A percentile compares a stretch with the other conserved stretches of the same genome.
Evolutionary conservation across 2,888 invertebrate species (phyloP).

Genomic region (Campoletis raptor): DNA sequence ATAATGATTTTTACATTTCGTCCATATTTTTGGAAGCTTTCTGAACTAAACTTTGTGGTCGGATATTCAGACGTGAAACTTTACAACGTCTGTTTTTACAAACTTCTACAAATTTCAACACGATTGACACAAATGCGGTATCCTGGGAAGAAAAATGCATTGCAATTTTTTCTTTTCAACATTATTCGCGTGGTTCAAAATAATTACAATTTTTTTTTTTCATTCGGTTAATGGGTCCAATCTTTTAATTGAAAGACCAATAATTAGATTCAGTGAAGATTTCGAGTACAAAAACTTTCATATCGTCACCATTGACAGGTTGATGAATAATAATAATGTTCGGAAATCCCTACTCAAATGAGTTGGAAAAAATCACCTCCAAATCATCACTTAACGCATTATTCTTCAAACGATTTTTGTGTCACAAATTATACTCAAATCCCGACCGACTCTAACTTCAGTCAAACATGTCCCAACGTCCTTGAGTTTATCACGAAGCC

Average conservation of each 20-base stretch:
- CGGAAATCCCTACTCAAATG: neutral
- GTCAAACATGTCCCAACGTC: neutral
- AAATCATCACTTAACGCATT: neutral
- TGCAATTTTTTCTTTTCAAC: neutral
- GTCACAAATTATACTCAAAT: neutral
- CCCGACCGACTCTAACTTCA: neutral
- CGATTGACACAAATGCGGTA: neutral
- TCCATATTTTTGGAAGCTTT: neutral
- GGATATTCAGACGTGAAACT: neutral
- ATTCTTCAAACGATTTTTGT: no score
- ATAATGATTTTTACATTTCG: neutral
- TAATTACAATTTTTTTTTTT: neutral
- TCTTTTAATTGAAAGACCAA: neutral
- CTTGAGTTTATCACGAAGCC: neutral
- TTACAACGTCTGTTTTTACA: neutral
- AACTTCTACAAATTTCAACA: neutral
- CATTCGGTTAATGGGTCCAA: neutral
- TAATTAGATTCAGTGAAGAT: neutral
- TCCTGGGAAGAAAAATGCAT: neutral
- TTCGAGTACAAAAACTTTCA: neutral
- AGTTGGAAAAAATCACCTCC: neutral
- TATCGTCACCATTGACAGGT: neutral
- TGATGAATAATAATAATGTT: neutral
- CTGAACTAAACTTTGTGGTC: neutral
- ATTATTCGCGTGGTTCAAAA: neutral